phyloP scores from a whole-genome alignment of 2,113 vertebrate genomes.

The Mionectes macconnelli region DNA sequence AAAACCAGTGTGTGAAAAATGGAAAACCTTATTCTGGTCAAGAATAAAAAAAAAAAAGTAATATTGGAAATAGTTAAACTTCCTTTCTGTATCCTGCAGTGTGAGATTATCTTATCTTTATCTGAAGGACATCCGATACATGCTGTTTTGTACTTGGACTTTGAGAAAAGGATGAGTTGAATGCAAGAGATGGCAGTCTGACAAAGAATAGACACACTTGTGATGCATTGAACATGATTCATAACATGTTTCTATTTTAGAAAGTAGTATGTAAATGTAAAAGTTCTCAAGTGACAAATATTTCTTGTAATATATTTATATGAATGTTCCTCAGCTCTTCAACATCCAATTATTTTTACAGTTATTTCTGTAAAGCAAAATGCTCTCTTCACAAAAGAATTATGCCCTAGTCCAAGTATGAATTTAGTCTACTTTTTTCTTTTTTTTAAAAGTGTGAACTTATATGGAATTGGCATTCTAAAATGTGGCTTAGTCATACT shows the following conservation, averaged over 20 bases:
- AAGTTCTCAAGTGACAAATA: conserved; percentile 29
- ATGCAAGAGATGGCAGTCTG: neutral
- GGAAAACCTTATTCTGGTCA: neutral
- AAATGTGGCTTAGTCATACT: neutral
- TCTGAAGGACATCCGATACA: neutral
- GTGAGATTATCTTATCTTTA: neutral
- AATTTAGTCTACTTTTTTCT: neutral
- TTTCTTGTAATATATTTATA: conserved; percentile 42
- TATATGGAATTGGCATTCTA: neutral
- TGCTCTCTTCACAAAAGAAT: neutral
- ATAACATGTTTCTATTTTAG: neutral
- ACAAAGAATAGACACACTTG: neutral
- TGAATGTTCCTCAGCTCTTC: neutral
- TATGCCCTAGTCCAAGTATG: neutral
- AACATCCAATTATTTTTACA: conserved; percentile 10
- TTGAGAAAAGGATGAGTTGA: neutral
- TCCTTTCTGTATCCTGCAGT: neutral
- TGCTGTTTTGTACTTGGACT: neutral
- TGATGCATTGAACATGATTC: neutral
- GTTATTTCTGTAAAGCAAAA: conserved; percentile 1
- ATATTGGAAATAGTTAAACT: neutral
- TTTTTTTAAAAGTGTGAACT: neutral
- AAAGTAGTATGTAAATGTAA: neutral
- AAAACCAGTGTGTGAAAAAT: neutral
- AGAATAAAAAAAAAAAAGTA: neutral